Evolutionary conservation across 2,113 vertebrate genomes (phyloP).

Genomic region (Rattus norvegicus): GRCr8 NC_086037.1:11353501-11354000

Average conservation of each 20-base stretch:
- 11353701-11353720: not conserved
- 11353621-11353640: conserved; percentile 75
- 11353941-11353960: not conserved
- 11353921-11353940: not conserved
- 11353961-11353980: not conserved
- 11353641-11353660: conserved; percentile 15
- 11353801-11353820: not conserved
- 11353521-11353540: not conserved
- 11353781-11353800: not conserved
- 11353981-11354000: not conserved
- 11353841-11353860: not conserved
- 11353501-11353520: not conserved
- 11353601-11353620: conserved; percentile 28
- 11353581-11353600: not conserved
- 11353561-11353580: not conserved
- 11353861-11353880: not conserved
- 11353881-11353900: not conserved
- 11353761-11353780: not conserved
- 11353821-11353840: not conserved
- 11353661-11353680: not conserved
- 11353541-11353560: not conserved
- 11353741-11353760: not conserved
- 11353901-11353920: not conserved
- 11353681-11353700: not conserved
- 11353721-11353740: not conserved